Conservation (phyloP, 2,888 invertebrate genomes). For the Oscheius sp. region DNA sequence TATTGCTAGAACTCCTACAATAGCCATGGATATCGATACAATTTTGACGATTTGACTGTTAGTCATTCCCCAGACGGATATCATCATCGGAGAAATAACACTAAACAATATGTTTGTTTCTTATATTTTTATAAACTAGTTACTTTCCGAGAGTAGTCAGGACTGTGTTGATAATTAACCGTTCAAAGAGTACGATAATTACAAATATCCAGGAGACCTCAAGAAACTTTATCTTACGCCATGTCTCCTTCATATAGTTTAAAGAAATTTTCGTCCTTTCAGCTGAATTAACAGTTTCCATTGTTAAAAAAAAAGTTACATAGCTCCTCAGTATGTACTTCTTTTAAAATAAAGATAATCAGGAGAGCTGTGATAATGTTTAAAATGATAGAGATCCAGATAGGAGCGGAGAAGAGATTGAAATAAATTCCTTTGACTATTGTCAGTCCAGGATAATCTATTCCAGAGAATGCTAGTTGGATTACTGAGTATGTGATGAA, state of each 20-base stretch:
- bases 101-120: neutral
- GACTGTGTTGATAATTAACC: neutral
- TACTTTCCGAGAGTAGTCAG: neutral
- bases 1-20: slow-evolving; percentile 5
- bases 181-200: neutral
- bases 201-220: slow-evolving; percentile 15
- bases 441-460: slow-evolving; percentile 10
- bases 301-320: neutral
- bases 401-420: slow-evolving; percentile 23
- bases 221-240: neutral
- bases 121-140: neutral
- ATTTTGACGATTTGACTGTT: neutral
- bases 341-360: neutral
- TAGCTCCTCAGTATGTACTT: neutral
- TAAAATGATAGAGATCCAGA: slow-evolving; percentile 2
- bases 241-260: neutral
- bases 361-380: neutral
- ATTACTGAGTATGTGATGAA: too few relatives aligned
- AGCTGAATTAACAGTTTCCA: neutral
- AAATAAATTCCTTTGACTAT: slow-evolving; percentile 12
- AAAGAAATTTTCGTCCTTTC: neutral
- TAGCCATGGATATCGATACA: slow-evolving; percentile 1
- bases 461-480: slow-evolving; percentile 13
- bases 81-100: slow-evolving; percentile 10
- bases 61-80: slow-evolving; percentile 1